These are phyloP conservation scores for Isoperla grammatica DNA, from an alignment of 2,888 invertebrate species.

Conservation along the genomic window DNA sequence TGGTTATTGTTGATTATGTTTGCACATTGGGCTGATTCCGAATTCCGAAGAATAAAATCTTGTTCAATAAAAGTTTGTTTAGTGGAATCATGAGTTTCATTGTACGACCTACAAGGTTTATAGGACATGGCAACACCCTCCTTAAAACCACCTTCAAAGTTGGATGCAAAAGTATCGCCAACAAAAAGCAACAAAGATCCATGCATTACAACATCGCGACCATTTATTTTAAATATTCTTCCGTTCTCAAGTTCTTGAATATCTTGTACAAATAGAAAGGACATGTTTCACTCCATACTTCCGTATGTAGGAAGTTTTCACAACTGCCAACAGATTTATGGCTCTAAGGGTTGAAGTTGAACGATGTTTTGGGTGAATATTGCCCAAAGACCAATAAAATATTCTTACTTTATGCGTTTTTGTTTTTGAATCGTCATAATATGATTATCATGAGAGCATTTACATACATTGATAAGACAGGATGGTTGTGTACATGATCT, in stretches of 20 bases:
- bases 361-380: constrained; percentile 1
- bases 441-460: not conserved
- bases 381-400: constrained; percentile 11
- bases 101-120: not conserved
- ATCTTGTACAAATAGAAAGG: not conserved
- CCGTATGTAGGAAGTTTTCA: not conserved
- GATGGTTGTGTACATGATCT: not conserved
- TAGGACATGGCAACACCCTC: not conserved
- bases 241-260: not conserved
- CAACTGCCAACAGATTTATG: not conserved
- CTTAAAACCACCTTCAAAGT: constrained; percentile 6
- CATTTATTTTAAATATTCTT: not conserved
- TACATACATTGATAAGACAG: not conserved
- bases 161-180: not conserved
- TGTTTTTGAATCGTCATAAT: constrained; percentile 8
- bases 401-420: constrained; percentile 2
- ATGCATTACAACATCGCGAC: not conserved
- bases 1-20: not conserved
- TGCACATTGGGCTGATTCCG: not conserved
- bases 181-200: constrained; percentile 1
- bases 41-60: not conserved
- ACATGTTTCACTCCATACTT: constrained; percentile 1
- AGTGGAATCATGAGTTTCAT: not conserved
- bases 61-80: not conserved
- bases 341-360: constrained; percentile 3